phyloP scores from a whole-genome alignment of 2,888 invertebrate species.

The Iphiclides podalirius region DNA sequence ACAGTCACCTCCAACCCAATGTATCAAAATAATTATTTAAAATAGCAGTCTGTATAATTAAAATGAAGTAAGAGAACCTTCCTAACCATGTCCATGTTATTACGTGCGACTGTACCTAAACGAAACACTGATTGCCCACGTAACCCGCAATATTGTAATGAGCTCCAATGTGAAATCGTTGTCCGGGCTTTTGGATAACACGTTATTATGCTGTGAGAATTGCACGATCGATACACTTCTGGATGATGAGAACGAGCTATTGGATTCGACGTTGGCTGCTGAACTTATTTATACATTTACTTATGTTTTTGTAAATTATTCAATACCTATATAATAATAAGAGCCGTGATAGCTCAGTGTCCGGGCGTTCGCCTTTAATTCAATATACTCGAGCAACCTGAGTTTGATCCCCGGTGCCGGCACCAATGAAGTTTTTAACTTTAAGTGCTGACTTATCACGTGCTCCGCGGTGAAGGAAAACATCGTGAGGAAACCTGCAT shows the following conservation, averaged over 20 bases:
- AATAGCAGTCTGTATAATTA: slow-evolving; percentile 5
- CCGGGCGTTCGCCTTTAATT: too few relatives aligned
- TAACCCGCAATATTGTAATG: slow-evolving; percentile 55
- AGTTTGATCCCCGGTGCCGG: too few relatives aligned
- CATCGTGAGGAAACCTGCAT: too few relatives aligned
- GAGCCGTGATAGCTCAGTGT: too few relatives aligned
- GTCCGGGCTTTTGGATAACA: slow-evolving; percentile 46
- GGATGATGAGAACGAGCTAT: slow-evolving; percentile 36
- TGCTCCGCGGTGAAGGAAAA: too few relatives aligned
- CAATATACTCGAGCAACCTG: too few relatives aligned
- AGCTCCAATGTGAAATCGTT: slow-evolving; percentile 38
- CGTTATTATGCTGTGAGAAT: slow-evolving; percentile 52
- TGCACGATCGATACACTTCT: slow-evolving; percentile 53
- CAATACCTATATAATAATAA: too few relatives aligned
- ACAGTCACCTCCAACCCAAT: slow-evolving; percentile 1
- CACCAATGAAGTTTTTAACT: too few relatives aligned
- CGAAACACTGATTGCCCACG: slow-evolving; percentile 53
- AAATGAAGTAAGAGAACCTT: slow-evolving; percentile 13
- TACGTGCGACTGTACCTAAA: slow-evolving; percentile 46
- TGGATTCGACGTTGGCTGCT: too few relatives aligned
- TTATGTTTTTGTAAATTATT: too few relatives aligned
- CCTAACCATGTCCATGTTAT: slow-evolving; percentile 38
- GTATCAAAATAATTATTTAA: not conserved
- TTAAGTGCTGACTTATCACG: too few relatives aligned
- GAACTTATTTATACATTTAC: too few relatives aligned